Base-by-base conservation (phyloP, 2,888 invertebrate genomes). In the Nezara viridula region DNA sequence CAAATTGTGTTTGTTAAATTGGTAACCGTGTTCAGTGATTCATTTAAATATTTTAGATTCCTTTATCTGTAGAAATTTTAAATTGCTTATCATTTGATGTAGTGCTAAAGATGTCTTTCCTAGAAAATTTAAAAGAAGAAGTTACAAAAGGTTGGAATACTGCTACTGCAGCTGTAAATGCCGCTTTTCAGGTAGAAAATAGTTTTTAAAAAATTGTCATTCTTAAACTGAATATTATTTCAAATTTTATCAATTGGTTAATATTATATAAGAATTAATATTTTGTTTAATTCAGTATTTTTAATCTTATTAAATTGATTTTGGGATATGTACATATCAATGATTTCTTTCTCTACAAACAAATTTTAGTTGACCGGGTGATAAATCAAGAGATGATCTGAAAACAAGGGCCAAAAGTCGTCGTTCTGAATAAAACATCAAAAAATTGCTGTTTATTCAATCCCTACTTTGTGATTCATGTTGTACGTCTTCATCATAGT, bases 71-170 rank as follows among this genome's bases (percentile, higher is more conserved):
- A 37, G 6, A 60, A 60, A 1, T 16, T 73, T 10, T 27, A 37
- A 37, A 19, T 19, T 37, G 16, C 27, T 73, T 24, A 21, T 73
- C 14, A 19, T 73, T 73, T 37, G 21, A 37, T 4, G 14, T 37
- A 6, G 32, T 73, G 66, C 44, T 40, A 81, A 81, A 47, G n/a
- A 81, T 81, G 81, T 81, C 81, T n/a, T 81, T 81, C 81, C 44
- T 81, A 16, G 81, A 81, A 7, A 81, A n/a, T 81, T 81, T 81
- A 81, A 81, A 81, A 81, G 81, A 81, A 44, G 81, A 81, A 81
- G 81, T 81, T 81, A n/a, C 81, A 12, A 81, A 81, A 47, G 44
- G 81, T 44, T 81, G 40, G 40, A 81, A 47, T 81, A n/a, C 44
- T 44, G 81, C 81, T n/a, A 16, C 81, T n/a, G 44, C 81, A n/a